Evolutionary conservation across 2,888 invertebrate genomes (phyloP), one percentile per base, ranked within the genome.

Genomic region (Trissolcus brochymenae): DNA sequence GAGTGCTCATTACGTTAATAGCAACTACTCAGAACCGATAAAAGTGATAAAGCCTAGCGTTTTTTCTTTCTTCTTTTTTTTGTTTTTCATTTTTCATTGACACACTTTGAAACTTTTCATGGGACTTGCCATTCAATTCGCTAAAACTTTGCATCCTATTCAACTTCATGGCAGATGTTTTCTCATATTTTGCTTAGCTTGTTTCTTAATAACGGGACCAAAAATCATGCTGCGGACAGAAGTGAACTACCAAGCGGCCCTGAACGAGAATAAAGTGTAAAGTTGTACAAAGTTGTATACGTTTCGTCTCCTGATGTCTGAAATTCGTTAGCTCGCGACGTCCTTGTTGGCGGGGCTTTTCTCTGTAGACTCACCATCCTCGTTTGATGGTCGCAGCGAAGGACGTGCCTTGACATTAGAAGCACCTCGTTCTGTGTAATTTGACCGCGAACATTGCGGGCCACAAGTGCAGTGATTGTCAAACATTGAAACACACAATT

Each of bases 341-440:
- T 53, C 51, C 13, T 51, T 60, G 72, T 67, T 60, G 67, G 41
- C 25, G 60, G 74, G 72, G 67, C 49, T 70, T 73, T 76, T 77
- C 60, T 46, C 68, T 59, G 67, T 68, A 35, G 59, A 68, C 75
- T 80, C 76, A 74, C 80, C 35, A 35, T 1, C 79, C 80, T 76
- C 75, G 35, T 35, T 35, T 74, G 71, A 67, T 67, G 65, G 59
- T 76, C 67, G 79, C 71, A 35, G 16, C 72, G 76, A 79, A 79
- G 81, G 82, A 84, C 82, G 84, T 85, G 84, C 82, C 83, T 83
- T 82, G 83, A 85, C 84, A 86, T 87, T 86, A 86, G 86, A 86
- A 86, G 84, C 84, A 85, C 83, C 83, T 82, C 83, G 83, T 83
- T 86, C 84, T 84, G 81, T 84, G 85, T 86, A 87, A 87, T 87